Conservation (phyloP, 2,113 vertebrate species). For the Heteronetta atricapilla region DNA sequence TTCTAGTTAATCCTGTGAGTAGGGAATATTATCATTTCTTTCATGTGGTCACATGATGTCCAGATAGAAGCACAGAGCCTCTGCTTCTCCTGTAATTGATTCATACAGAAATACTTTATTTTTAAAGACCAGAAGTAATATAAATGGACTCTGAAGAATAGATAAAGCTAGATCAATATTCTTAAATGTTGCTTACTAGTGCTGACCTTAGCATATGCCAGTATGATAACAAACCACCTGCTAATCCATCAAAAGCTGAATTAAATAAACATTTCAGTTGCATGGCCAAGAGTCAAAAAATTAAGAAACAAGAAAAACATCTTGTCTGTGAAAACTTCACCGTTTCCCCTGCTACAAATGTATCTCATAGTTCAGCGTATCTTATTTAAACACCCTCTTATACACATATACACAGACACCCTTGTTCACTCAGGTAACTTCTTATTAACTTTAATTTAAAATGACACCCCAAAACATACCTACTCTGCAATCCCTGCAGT, state of each 20-base stretch:
- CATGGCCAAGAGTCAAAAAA: neutral
- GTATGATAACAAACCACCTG: neutral
- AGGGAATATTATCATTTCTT: constrained; percentile 28
- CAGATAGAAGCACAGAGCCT: neutral
- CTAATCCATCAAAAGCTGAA: neutral
- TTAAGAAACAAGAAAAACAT: neutral
- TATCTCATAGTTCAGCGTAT: neutral
- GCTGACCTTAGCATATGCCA: constrained; percentile 16
- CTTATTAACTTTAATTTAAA: neutral
- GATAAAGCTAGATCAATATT: constrained; percentile 12
- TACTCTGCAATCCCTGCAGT: neutral
- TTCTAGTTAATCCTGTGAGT: constrained; percentile 42
- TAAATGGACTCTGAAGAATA: neutral
- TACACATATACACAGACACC: neutral
- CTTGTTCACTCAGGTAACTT: neutral
- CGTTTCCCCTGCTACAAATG: neutral
- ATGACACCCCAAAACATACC: neutral
- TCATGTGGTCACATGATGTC: neutral
- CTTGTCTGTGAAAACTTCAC: neutral
- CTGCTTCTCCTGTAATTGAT: constrained; percentile 8
- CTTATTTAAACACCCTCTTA: neutral
- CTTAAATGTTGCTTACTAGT: constrained; percentile 1
- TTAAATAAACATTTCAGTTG: neutral
- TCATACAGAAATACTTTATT: neutral
- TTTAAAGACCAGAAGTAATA: neutral